Percentiles rank a stretch among this genome's conserved stretches.
Conservation (phyloP, 1,140 invertebrate genomes). For the Halesus radiatus region DNA sequence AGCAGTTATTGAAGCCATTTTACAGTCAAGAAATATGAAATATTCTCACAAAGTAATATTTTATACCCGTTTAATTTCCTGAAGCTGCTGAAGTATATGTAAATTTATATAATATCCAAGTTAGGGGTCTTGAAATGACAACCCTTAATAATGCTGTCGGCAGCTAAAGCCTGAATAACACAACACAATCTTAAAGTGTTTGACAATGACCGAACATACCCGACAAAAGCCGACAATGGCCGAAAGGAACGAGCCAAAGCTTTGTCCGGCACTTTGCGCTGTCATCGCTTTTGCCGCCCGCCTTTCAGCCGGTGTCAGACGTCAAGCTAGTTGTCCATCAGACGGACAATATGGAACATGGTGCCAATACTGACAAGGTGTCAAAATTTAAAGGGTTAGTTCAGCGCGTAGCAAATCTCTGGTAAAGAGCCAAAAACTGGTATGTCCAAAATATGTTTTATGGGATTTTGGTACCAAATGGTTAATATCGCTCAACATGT, state of each 20-base stretch:
- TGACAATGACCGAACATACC: conserved; percentile 12
- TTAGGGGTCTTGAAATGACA: too few species aligned
- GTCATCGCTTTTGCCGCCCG: conserved; percentile 18
- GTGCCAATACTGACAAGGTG: background rate
- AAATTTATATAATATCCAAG: too few species aligned
- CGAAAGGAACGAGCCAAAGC: conserved; percentile 29
- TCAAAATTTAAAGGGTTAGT: background rate
- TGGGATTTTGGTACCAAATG: too few species aligned
- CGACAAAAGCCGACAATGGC: conserved; percentile 1
- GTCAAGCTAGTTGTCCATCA: conserved; percentile 20
- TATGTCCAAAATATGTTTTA: background rate
- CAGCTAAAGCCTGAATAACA: background rate
- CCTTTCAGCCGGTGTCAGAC: background rate
- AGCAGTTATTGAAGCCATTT: too few species aligned
- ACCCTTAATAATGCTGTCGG: background rate
- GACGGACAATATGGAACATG: background rate
- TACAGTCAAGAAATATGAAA: too few species aligned
- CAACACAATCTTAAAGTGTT: background rate
- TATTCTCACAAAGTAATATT: too few species aligned
- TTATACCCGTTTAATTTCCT: too few species aligned
- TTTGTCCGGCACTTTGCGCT: background rate
- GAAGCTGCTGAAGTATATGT: too few species aligned
- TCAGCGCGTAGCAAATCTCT: background rate
- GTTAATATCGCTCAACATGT: too few species aligned
- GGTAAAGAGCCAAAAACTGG: too few species aligned